phyloP scores from a whole-genome alignment of 2,797 vertebrate species.

The Trichosurus vulpecula region DNA sequence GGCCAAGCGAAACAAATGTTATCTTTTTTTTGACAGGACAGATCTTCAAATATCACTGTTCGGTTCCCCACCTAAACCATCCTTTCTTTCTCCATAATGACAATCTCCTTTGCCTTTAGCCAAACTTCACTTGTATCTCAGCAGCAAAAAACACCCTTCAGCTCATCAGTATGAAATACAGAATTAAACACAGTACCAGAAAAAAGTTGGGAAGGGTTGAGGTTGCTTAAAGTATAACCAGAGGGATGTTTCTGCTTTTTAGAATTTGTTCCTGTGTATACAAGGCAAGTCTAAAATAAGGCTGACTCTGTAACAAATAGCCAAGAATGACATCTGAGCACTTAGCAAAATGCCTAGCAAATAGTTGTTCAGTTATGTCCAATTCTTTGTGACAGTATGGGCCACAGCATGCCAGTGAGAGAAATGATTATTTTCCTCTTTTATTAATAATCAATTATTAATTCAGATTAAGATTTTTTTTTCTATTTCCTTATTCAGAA shows the following conservation, averaged over 20 bases:
- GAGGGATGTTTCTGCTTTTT: neutral
- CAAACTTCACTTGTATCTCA: neutral
- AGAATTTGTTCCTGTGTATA: neutral
- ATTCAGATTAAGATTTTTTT: neutral
- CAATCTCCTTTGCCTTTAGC: neutral
- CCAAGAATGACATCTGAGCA: neutral
- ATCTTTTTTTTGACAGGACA: neutral
- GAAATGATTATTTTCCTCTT: neutral
- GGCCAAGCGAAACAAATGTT: neutral
- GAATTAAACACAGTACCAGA: neutral
- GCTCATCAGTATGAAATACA: neutral
- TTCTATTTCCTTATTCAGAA: neutral
- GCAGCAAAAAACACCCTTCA: neutral
- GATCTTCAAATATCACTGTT: neutral
- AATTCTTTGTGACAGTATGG: neutral
- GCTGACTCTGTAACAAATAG: neutral
- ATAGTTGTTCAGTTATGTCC: neutral
- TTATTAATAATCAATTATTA: neutral
- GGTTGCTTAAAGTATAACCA: neutral
- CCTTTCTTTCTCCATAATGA: neutral
- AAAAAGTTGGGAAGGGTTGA: neutral
- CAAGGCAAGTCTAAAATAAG: neutral
- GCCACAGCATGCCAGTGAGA: neutral
- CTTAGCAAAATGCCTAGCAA: neutral
- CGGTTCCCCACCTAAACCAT: neutral